Conservation (phyloP, 2,888 invertebrate species). For the Dichetophora obliterata region DNA sequence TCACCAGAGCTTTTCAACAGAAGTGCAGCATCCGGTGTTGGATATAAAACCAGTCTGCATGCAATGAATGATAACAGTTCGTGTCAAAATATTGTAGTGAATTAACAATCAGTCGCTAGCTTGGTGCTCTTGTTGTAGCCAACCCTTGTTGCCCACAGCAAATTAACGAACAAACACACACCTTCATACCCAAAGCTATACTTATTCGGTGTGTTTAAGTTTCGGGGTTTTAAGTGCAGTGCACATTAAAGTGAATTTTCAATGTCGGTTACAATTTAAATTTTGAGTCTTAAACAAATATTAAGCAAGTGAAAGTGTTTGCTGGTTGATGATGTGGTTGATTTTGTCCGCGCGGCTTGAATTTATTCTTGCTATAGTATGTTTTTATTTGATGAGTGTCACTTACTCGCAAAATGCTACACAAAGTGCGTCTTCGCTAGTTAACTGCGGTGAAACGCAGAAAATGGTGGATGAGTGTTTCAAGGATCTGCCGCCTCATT, state of each 20-base stretch:
- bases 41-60: neutral
- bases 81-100: neutral
- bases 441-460: constrained; percentile 62
- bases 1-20: neutral
- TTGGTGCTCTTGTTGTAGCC: neutral
- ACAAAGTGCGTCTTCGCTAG: neutral
- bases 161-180: too few relatives aligned
- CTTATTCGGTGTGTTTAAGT: too few relatives aligned
- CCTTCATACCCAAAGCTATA: too few relatives aligned
- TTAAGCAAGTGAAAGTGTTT: neutral
- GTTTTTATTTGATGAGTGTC: constrained; percentile 15
- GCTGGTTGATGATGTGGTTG: neutral
- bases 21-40: neutral
- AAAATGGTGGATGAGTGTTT: constrained; percentile 67
- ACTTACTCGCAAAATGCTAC: constrained; percentile 42
- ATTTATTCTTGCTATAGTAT: neutral
- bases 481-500: constrained; percentile 64
- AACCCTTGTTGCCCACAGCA: neutral
- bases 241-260: neutral
- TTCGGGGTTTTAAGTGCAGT: neutral
- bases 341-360: neutral
- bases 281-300: neutral
- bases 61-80: neutral
- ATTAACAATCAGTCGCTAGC: neutral
- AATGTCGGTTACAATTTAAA: neutral